phyloP scores from a whole-genome alignment of 2,888 invertebrate species.

The Agrotis segetum region DNA sequence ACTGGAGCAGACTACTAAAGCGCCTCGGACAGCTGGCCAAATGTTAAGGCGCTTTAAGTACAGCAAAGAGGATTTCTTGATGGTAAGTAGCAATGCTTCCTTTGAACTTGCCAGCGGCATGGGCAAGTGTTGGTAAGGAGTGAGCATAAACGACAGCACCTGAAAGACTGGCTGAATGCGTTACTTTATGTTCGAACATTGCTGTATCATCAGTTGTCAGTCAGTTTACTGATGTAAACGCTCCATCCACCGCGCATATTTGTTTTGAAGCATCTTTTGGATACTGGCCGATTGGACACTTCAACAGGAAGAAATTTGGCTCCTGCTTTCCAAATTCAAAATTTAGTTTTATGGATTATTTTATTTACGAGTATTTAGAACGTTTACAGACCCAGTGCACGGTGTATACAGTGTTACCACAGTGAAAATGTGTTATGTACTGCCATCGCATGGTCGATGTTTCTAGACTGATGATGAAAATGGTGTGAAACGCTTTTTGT shows the following conservation, averaged over 20 bases:
- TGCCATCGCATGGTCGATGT: slow-evolving; percentile 1
- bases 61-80: slow-evolving; percentile 45
- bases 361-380: neutral
- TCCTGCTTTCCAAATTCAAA: slow-evolving; percentile 14
- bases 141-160: slow-evolving; percentile 5
- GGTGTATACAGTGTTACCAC: slow-evolving; percentile 28
- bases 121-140: slow-evolving; percentile 11
- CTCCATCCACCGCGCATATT: slow-evolving; percentile 17
- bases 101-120: slow-evolving; percentile 28
- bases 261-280: slow-evolving; percentile 11
- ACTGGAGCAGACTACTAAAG: slow-evolving; percentile 56
- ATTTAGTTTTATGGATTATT: slow-evolving; percentile 11
- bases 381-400: slow-evolving; percentile 14
- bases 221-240: neutral
- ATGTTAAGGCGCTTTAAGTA: slow-evolving; percentile 52
- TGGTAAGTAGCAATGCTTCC: slow-evolving; percentile 49
- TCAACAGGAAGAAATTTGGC: neutral
- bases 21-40: slow-evolving; percentile 43
- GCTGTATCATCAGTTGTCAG: neutral
- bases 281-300: slow-evolving; percentile 12
- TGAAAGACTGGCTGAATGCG: slow-evolving; percentile 2
- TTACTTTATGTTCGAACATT: slow-evolving; percentile 10
- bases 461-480: slow-evolving; percentile 4
- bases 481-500: slow-evolving; percentile 19
- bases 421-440: neutral